Base-by-base conservation (phyloP, 2,797 vertebrate genomes). In the Tamandua tetradactyla region DNA sequence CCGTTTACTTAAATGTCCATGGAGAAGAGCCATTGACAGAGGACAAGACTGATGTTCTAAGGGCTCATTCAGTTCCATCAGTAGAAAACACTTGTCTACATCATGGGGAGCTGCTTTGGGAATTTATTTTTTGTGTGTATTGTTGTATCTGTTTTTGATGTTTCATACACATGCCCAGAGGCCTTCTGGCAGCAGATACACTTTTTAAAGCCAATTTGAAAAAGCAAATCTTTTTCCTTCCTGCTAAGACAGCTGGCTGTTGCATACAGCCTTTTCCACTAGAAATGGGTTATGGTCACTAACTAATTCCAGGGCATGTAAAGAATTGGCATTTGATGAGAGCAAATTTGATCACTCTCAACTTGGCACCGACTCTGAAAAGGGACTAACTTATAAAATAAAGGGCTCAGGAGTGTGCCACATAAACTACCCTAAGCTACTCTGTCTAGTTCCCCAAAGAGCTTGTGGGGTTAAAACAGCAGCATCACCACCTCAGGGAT, bases 161-260 rank as follows among this genome's bases (percentile, higher is more conserved):
- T 97, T 97, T 97, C 96, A 84, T 94, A 96, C 96, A 97, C 96
- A 97, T 91, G 95, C 97, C 97, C 97, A 97, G 95, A 94, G 97
- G 97, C 96, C 96, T 96, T 97, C 96, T 97, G 97, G 97, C 96
- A 97, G 87, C 62, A 17, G 80, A 79, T 82, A 79, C n/a, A 95
- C 81, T 95, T 96, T 97, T 96, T 87, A 96, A 97, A 97, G 97
- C 96, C 97, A 97, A 96, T 96, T 95, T 95, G 84, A 97, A 93
- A 96, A 97, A 97, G 93, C 93, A 97, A 96, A 96, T 96, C 95
- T 93, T 96, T 96, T 96, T 94, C 79, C 91, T 97, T 97, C 95
- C 94, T 97, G 93, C 91, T 93, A 84, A 94, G 95, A 93, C 97
- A 97, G 96, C 97, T 96, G 97, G 94, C 95, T 97, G 91, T 87